Conservation (phyloP, 2,113 vertebrate genomes). For the Mionectes macconnelli region DNA sequence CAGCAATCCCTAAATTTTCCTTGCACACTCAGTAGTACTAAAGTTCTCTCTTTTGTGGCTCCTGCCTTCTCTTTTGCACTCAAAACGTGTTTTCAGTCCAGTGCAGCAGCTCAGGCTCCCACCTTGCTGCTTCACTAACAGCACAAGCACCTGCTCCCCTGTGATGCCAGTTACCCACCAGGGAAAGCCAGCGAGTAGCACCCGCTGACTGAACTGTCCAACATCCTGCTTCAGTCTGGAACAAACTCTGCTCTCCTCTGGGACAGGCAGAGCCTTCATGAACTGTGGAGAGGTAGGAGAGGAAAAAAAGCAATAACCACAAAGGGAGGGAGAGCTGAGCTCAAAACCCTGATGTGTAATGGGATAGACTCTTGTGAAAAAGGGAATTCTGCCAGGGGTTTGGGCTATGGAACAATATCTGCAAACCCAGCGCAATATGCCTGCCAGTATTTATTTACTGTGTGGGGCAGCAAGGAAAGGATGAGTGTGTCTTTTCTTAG, state of each 20-base stretch:
- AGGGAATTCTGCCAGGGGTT: neutral
- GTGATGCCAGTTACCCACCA: rapidly evolving
- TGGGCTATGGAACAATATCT: neutral
- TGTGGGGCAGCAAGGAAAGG: neutral
- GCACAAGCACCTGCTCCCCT: neutral
- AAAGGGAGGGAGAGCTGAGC: neutral
- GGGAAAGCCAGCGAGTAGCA: neutral
- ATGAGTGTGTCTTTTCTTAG: neutral
- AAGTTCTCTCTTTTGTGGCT: neutral
- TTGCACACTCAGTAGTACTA: neutral
- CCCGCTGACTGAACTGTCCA: neutral
- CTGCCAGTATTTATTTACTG: neutral
- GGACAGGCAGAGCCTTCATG: neutral
- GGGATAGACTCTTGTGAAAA: neutral
- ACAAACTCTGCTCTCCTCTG: neutral
- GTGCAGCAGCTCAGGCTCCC: neutral
- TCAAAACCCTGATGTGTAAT: neutral
- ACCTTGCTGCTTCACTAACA: neutral
- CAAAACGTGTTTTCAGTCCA: neutral
- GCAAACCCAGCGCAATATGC: neutral
- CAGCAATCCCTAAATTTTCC: neutral
- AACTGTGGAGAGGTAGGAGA: neutral
- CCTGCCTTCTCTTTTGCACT: neutral
- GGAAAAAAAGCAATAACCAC: neutral
- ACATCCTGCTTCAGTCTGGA: neutral